Base-by-base conservation (phyloP, 2,113 vertebrate species). In the Patagioenas fasciata region DNA sequence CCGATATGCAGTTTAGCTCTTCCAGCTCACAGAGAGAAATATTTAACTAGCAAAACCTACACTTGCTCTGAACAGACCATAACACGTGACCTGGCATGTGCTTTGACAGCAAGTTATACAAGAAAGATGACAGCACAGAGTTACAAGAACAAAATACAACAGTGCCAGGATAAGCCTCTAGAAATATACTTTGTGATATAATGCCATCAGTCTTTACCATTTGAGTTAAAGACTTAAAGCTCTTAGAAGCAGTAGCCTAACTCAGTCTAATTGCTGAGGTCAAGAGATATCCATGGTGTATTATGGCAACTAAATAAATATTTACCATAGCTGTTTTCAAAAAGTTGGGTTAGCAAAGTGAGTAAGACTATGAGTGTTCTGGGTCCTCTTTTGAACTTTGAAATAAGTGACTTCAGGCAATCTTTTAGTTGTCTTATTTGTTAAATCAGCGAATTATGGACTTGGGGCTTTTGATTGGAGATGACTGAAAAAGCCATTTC, bases 271-370 rank as follows among this genome's bases (percentile, higher is more conserved):
- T 14, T 58, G 58, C 67, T 62, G 38, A 75, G 83, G 53, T 80
- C 38, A 38, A 87, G 57, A 91, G n/a, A 65, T 64, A 58, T 36
- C 36, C 75, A 23, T 34, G 38, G 24, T 67, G 73, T 91, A 89
- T 95, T 90, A 96, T 80, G 89, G 89, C 82, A 94, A 94, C 93
- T 85, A 90, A 65, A 89, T 79, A 88, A 95, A 94, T 88, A 94
- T 94, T 95, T 95, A 89, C 81, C 54, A 82, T 15, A 47, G 72
- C 31, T 94, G 60, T 61, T 91, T 65, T 38, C 73, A 69, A 61
- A 94, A 82, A 72, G 58, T 67, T 60, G 29, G 24, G 48, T 72
- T 61, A 61, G 56, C 65, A 60, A 80, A 95, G 44, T 31, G 28
- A 82, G 38, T 44, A 81, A 80, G 40, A 77, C 50, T 36, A 47